A percentile compares a stretch with the other conserved stretches of the same genome.
Evolutionary conservation across 2,888 invertebrate species (phyloP).

Genomic region (Carpatolechia fugitivella): DNA sequence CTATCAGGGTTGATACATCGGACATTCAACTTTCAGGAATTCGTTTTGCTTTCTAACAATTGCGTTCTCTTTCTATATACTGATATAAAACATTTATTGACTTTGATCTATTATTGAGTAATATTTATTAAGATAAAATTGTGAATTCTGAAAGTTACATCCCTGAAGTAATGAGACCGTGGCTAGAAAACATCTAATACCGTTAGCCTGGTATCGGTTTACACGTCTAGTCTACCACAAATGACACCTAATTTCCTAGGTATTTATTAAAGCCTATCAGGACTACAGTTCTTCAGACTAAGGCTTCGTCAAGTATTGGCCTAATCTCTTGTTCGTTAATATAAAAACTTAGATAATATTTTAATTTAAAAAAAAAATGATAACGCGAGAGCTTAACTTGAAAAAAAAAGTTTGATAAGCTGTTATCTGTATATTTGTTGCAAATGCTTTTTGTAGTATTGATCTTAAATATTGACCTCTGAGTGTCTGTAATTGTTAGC

Average conservation of each 20-base stretch:
- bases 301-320: slow-evolving; percentile 5
- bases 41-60: not conserved
- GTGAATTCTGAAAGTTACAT: slow-evolving; percentile 23
- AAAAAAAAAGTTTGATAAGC: slow-evolving; percentile 24
- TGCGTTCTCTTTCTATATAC: too few relatives aligned
- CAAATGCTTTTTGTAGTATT: slow-evolving; percentile 44
- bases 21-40: not conserved
- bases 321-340: not conserved
- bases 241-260: slow-evolving; percentile 30
- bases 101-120: too few relatives aligned
- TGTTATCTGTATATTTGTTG: slow-evolving; percentile 46
- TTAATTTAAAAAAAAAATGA: slow-evolving; percentile 33
- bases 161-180: slow-evolving; percentile 31
- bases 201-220: slow-evolving; percentile 34
- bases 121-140: too few relatives aligned
- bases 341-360: not conserved
- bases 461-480: slow-evolving; percentile 28
- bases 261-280: slow-evolving; percentile 16
- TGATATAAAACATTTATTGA: too few relatives aligned
- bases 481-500: not conserved
- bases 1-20: slow-evolving; percentile 31
- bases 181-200: slow-evolving; percentile 16
- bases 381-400: slow-evolving; percentile 30
- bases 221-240: slow-evolving; percentile 36
- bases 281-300: not conserved